phyloP scores from a whole-genome alignment of 1,140 invertebrate genomes.

The Drosophila rufa region DNA sequence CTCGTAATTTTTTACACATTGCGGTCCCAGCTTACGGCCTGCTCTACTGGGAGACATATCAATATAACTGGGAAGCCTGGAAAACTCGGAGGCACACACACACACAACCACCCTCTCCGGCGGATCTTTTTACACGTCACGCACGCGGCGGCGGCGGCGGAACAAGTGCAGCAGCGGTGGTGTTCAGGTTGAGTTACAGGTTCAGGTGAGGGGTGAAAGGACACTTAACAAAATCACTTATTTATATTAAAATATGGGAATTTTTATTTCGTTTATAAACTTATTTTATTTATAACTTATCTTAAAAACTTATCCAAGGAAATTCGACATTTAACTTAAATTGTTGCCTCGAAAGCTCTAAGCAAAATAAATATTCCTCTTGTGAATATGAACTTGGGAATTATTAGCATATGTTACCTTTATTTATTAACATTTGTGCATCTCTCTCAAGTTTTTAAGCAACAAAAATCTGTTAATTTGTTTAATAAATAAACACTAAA shows the following conservation, averaged over 20 bases:
- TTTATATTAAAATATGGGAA: no score
- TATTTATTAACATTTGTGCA: no score
- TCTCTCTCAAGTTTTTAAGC: no score
- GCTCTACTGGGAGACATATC: conserved; percentile 83
- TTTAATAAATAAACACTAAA: neutral
- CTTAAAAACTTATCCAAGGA: no score
- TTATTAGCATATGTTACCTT: neutral
- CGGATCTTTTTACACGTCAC: conserved; percentile 20
- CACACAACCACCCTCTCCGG: conserved; percentile 4
- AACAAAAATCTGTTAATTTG: no score
- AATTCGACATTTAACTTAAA: neutral
- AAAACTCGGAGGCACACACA: conserved; percentile 15
- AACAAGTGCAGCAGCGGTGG: conserved; percentile 68
- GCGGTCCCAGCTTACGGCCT: conserved; percentile 72
- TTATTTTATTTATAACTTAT: no score
- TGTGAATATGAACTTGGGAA: neutral
- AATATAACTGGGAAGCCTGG: conserved; percentile 58
- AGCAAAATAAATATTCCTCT: no score
- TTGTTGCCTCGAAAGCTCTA: neutral
- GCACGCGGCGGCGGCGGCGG: conserved; percentile 25
- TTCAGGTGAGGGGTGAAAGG: conserved; percentile 15
- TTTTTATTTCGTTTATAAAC: no score
- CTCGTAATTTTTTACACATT: conserved; percentile 84
- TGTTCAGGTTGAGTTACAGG: conserved; percentile 11
- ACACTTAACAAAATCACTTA: neutral